Evolutionary conservation across 1,140 invertebrate genomes (phyloP).

Genomic region (Aplysia californica): DNA sequence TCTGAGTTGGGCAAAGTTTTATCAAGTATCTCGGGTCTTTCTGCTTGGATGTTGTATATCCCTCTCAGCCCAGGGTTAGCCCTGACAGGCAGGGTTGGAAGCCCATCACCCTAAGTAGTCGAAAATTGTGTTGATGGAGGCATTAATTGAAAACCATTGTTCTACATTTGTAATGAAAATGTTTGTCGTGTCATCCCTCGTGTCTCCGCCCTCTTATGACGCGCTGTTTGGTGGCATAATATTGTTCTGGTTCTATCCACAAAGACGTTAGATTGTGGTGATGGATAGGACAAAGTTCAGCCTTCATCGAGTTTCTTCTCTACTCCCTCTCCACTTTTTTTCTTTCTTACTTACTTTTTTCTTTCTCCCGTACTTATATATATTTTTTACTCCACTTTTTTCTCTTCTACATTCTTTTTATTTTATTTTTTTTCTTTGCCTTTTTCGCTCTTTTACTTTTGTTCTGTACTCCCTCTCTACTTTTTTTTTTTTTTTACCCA

Average conservation of each 20-base stretch:
- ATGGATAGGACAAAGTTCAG: background rate
- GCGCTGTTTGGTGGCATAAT: background rate
- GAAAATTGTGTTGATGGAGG: too few relatives aligned
- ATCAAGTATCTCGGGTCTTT: too few relatives aligned
- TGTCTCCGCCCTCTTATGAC: background rate
- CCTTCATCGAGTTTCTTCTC: background rate
- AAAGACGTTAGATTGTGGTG: background rate
- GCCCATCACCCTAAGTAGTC: too few relatives aligned
- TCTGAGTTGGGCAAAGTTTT: too few relatives aligned
- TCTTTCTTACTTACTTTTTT: background rate
- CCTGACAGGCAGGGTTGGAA: too few relatives aligned
- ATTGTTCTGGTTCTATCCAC: background rate
- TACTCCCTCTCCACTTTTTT: background rate
- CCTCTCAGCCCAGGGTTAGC: too few relatives aligned
- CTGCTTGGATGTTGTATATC: too few relatives aligned
- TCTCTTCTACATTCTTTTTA: background rate
- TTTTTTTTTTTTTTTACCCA: too few relatives aligned
- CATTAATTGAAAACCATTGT: too few relatives aligned
- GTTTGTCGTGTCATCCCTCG: background rate
- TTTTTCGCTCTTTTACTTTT: background rate
- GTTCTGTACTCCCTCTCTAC: background rate
- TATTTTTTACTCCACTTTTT: background rate
- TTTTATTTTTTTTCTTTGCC: background rate
- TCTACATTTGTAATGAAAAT: background rate
- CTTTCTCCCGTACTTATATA: background rate